A percentile compares a stretch with the other conserved stretches of the same genome.
Evolutionary conservation across 2,113 vertebrate species (phyloP).

Genomic region (Hemicordylus capensis): DNA sequence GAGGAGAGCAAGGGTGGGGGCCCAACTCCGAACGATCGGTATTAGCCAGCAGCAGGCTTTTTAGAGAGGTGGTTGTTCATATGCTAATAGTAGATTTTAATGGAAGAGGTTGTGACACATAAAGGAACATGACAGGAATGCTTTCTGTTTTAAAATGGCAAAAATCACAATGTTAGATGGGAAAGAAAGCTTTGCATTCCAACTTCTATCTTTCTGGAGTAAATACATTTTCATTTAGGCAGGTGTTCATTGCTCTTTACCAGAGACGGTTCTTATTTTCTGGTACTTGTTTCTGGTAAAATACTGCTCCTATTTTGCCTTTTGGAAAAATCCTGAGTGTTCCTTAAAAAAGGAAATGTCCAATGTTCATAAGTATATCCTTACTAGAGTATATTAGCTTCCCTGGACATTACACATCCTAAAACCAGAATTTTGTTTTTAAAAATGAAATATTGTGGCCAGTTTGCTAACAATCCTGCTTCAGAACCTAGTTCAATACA

Average conservation of each 20-base stretch:
- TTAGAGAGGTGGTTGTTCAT: constrained; percentile 35
- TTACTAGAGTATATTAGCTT: too few species aligned
- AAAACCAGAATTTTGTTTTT: too few species aligned
- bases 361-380: too few species aligned
- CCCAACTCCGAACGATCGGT: constrained; percentile 21
- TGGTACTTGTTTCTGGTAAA: too few species aligned
- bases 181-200: background rate
- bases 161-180: background rate
- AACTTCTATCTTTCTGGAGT: background rate
- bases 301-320: background rate
- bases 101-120: constrained; percentile 39
- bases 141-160: constrained; percentile 29
- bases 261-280: too few species aligned
- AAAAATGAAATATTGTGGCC: background rate
- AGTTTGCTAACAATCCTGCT: background rate
- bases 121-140: constrained; percentile 48
- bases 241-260: background rate
- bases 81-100: constrained; percentile 56
- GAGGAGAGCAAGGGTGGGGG: background rate
- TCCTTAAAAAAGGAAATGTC: too few species aligned
- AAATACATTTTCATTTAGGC: background rate
- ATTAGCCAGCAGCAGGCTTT: constrained; percentile 34
- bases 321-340: background rate
- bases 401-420: too few species aligned
- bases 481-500: background rate